phyloP scores from a whole-genome alignment of 92 coral and sea anemone genomes.

The Epizoanthus stellaris region DNA sequence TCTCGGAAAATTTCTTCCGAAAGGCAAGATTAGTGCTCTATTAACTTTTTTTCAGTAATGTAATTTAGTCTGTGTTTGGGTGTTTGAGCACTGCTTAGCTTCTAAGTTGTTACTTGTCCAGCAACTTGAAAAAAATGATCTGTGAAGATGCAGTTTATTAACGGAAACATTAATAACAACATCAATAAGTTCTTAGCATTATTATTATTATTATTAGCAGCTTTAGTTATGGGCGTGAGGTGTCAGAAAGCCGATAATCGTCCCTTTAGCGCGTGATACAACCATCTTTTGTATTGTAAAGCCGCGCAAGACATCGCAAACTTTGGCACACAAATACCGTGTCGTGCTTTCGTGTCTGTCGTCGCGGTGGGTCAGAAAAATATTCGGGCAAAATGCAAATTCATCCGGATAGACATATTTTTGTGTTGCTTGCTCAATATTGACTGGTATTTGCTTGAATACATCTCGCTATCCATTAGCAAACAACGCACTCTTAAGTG shows the following conservation, averaged over 20 bases:
- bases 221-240: slow-evolving; percentile 61
- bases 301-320: background rate
- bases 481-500: slow-evolving; percentile 26
- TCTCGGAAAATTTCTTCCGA: slow-evolving; percentile 55
- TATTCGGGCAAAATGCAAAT: slow-evolving; percentile 40
- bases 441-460: slow-evolving; percentile 7
- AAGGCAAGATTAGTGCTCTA: slow-evolving; percentile 43
- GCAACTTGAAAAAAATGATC: slow-evolving; percentile 16
- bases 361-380: slow-evolving; percentile 35
- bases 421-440: slow-evolving; percentile 34
- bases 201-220: too few species aligned
- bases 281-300: slow-evolving; percentile 21
- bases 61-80: slow-evolving; percentile 13
- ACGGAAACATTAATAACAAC: slow-evolving; percentile 63
- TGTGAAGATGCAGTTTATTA: slow-evolving; percentile 34
- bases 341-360: slow-evolving; percentile 26
- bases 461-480: slow-evolving; percentile 31
- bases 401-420: slow-evolving; percentile 3
- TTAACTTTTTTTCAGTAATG: slow-evolving; percentile 31
- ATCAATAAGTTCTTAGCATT: slow-evolving; percentile 62
- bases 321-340: slow-evolving; percentile 18
- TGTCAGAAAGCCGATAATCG: slow-evolving; percentile 67
- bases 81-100: slow-evolving; percentile 15
- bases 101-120: background rate
- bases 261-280: background rate